A percentile compares a stretch with the other conserved stretches of the same genome.
Conservation (phyloP, 2,888 invertebrate species). For the Temnothorax ravouxi region DNA sequence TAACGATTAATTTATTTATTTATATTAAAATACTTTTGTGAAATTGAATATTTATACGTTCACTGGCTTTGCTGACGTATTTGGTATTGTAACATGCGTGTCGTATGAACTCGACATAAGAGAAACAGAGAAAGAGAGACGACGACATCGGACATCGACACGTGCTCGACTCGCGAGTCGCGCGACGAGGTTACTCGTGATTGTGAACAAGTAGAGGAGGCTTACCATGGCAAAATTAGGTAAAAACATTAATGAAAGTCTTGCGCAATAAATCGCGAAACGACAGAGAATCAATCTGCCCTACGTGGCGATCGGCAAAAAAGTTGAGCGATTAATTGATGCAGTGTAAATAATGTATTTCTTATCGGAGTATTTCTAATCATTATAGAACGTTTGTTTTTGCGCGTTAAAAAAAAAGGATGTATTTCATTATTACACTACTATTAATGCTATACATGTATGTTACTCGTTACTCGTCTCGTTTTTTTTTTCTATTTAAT, state of each 20-base stretch:
- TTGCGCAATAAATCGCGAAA: background rate
- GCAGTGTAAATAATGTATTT: background rate
- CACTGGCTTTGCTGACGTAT: background rate
- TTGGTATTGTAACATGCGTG: too few relatives aligned
- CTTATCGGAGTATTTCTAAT: background rate
- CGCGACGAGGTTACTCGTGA: background rate
- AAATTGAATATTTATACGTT: background rate
- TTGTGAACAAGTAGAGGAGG: background rate
- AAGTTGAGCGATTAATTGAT: background rate
- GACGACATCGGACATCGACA: background rate
- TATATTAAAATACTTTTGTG: background rate
- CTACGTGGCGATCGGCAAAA: background rate
- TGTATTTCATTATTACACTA: background rate
- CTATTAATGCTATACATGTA: too few relatives aligned
- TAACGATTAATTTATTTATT: background rate
- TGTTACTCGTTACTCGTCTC: too few relatives aligned
- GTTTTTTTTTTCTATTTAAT: background rate
- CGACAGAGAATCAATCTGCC: background rate
- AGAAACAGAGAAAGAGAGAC: background rate
- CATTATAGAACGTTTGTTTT: background rate
- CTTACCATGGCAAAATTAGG: slow-evolving; percentile 39
- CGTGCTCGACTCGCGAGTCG: slow-evolving; percentile 28
- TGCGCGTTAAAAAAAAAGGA: background rate
- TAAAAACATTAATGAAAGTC: slow-evolving; percentile 37
- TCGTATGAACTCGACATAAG: background rate